These are phyloP conservation scores for Peromyscus californicus DNA, from an alignment of 2,113 vertebrate species.

Conservation along the genomic window DNA sequence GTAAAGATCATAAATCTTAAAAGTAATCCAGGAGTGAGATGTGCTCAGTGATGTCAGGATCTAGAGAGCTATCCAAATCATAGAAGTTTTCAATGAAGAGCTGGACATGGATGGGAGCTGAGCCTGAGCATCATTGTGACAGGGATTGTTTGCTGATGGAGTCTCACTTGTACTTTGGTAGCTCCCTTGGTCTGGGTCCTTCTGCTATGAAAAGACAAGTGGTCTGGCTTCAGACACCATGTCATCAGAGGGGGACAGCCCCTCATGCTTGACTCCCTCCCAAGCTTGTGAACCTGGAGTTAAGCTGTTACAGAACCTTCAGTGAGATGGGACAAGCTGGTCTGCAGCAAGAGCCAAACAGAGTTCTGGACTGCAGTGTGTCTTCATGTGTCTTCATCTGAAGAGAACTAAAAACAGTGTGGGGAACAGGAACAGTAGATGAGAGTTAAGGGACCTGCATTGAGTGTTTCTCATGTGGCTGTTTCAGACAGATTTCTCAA, in stretches of 20 bases:
- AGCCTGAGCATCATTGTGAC: too few relatives aligned
- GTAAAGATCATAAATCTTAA: background rate
- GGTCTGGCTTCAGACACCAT: background rate
- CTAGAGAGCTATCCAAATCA: too few relatives aligned
- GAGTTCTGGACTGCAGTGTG: too few relatives aligned
- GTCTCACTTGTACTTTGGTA: background rate
- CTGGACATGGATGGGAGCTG: background rate
- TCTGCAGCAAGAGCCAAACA: background rate
- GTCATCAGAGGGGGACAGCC: background rate
- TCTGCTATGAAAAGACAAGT: background rate
- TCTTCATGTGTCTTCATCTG: too few relatives aligned
- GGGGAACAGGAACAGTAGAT: background rate
- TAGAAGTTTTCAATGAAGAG: background rate
- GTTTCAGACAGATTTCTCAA: background rate
- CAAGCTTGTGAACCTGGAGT: background rate
- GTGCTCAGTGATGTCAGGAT: background rate
- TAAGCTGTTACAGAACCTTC: background rate
- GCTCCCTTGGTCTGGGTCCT: background rate
- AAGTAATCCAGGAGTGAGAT: background rate
- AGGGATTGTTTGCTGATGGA: too few relatives aligned
- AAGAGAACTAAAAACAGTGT: too few relatives aligned
- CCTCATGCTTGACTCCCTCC: background rate
- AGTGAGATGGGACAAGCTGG: background rate
- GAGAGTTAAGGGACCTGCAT: accelerated
- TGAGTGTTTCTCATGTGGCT: background rate